phyloP scores from a whole-genome alignment of 2,797 vertebrate genomes.

The Vultur gryphus region DNA sequence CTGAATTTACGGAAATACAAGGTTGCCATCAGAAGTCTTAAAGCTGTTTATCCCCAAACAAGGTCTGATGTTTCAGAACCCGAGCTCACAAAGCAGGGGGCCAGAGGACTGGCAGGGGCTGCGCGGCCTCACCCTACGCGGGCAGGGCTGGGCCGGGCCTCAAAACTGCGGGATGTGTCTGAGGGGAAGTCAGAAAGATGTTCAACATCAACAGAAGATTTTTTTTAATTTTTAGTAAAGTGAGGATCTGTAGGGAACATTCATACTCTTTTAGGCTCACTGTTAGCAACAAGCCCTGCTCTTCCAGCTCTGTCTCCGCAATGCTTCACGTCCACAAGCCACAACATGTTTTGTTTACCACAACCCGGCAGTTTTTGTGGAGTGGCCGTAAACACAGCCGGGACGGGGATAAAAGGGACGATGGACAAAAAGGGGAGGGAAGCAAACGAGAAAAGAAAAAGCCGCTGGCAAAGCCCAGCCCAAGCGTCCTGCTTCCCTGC shows the following conservation, averaged over 20 bases:
- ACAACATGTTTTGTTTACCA: neutral
- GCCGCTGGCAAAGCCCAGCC: neutral
- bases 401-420: too few species aligned
- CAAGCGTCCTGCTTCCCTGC: neutral
- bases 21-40: neutral
- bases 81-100: fast-evolving
- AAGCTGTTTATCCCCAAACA: neutral
- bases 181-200: neutral
- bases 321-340: neutral
- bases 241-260: neutral
- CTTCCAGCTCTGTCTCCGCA: neutral
- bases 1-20: neutral
- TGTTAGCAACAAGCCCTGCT: neutral
- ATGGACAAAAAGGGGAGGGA: too few species aligned
- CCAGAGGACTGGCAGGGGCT: fast-evolving
- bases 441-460: fast-evolving
- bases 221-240: neutral
- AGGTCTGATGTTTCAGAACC: neutral
- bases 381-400: neutral
- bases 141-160: neutral
- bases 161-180: fast-evolving
- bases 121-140: fast-evolving
- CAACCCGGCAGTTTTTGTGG: too few species aligned
- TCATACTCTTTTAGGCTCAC: neutral
- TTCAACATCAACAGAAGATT: fast-evolving